Evolutionary conservation across 2,113 vertebrate species (phyloP).

Genomic region (Circaetus cinerascens): DNA sequence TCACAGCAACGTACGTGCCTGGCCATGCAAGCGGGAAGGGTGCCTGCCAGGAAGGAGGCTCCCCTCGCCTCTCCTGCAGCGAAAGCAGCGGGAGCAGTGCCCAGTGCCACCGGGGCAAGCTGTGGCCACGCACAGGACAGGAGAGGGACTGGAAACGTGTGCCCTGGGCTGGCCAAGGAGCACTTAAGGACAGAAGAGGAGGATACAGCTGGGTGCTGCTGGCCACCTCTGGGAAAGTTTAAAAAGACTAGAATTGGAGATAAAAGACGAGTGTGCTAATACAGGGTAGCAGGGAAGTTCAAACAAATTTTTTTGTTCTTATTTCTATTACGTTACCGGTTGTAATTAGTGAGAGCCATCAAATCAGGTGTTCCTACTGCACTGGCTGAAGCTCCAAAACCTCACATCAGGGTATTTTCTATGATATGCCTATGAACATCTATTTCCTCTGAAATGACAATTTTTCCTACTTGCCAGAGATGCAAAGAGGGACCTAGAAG

Average conservation of each 20-base stretch:
- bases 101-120: accelerated
- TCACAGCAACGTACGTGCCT: not conserved
- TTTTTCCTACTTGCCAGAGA: not conserved
- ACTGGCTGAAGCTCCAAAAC: not conserved
- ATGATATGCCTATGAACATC: not conserved
- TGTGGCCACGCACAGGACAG: not conserved
- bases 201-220: not conserved
- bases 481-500: not conserved
- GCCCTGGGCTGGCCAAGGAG: not conserved
- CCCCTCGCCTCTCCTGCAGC: not conserved
- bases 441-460: not conserved
- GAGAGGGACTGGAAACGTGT: not conserved
- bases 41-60: not conserved
- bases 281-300: not conserved
- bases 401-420: accelerated
- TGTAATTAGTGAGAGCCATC: not conserved
- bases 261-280: not conserved
- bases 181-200: not conserved
- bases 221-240: not conserved
- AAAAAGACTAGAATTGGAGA: not conserved
- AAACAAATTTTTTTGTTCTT: not conserved
- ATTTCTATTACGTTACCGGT: not conserved
- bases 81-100: not conserved
- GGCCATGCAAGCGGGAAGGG: not conserved
- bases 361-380: not conserved